These are phyloP conservation scores for Leptothorax acervorum DNA, from an alignment of 2,888 invertebrate genomes.

Conservation along the genomic window DNA sequence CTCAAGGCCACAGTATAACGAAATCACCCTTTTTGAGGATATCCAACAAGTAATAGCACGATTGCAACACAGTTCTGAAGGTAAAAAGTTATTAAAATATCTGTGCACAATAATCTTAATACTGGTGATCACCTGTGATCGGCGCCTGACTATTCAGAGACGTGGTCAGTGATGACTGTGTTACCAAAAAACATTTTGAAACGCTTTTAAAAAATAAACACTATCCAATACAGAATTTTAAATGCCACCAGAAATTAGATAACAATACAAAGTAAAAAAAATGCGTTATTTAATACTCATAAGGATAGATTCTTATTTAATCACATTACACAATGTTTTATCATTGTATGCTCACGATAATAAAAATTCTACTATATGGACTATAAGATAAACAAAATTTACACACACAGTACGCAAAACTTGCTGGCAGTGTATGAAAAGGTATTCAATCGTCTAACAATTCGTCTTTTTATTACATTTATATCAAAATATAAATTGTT, in stretches of 20 bases:
- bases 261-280: background rate
- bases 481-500: background rate
- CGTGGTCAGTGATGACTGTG: background rate
- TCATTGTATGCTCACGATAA: background rate
- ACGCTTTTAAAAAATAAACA: background rate
- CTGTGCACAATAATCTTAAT: background rate
- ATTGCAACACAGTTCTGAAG: background rate
- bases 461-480: background rate
- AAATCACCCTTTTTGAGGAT: background rate
- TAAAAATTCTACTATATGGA: background rate
- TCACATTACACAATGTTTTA: background rate
- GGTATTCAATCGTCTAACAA: background rate
- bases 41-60: background rate
- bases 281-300: background rate
- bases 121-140: background rate
- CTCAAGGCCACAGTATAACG: constrained; percentile 3
- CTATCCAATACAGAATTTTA: background rate
- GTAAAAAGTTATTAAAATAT: background rate
- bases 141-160: background rate
- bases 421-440: background rate
- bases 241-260: background rate
- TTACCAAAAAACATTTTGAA: background rate
- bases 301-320: background rate
- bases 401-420: background rate
- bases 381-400: background rate